These are phyloP conservation scores for Arothron firmamentum DNA, from an alignment of 2,113 vertebrate genomes.

Conservation along the genomic window DNA sequence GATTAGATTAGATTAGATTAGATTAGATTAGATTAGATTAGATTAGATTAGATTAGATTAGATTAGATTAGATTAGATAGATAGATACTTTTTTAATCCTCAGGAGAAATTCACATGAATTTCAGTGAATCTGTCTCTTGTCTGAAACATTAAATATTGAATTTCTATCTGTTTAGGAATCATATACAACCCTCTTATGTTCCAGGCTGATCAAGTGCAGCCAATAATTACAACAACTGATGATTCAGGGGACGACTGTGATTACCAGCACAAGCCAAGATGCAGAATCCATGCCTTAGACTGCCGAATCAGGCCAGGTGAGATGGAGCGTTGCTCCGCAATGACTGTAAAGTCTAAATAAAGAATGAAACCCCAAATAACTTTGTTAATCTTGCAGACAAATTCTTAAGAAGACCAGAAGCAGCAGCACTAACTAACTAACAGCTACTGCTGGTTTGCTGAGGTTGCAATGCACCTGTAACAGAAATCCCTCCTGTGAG, in stretches of 20 bases:
- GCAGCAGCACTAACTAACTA: too few relatives aligned
- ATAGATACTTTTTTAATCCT: too few relatives aligned
- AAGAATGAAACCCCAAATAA: too few relatives aligned
- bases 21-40: too few relatives aligned
- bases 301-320: conserved; percentile 82
- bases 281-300: conserved; percentile 71
- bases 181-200: background rate
- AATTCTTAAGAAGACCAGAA: too few relatives aligned
- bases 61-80: too few relatives aligned
- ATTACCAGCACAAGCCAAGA: conserved; percentile 61
- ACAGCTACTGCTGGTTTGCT: too few relatives aligned
- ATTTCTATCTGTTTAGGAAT: background rate
- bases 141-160: background rate
- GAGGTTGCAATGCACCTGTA: background rate
- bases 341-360: background rate
- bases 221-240: conserved; percentile 76
- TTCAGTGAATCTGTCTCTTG: too few relatives aligned
- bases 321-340: conserved; percentile 34
- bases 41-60: too few relatives aligned
- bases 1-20: too few relatives aligned
- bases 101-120: too few relatives aligned
- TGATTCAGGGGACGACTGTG: conserved; percentile 74
- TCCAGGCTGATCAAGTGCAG: conserved; percentile 81
- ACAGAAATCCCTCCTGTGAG: background rate
- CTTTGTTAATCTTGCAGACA: too few relatives aligned